Conservation (phyloP, 2,888 invertebrate species). For the Sminthurides aquaticus region DNA sequence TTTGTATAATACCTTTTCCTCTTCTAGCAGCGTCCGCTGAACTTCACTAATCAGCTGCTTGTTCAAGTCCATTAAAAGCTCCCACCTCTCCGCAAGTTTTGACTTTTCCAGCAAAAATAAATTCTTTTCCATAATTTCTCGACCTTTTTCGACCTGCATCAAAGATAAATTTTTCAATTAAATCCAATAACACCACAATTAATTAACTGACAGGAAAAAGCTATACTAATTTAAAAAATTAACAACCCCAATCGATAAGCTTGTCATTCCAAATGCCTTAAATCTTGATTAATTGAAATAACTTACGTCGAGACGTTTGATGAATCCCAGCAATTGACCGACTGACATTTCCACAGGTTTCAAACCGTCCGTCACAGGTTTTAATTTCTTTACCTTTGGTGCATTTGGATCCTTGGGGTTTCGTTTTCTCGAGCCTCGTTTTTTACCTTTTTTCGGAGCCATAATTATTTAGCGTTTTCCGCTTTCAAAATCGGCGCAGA, state of each 20-base stretch:
- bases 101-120: slow-evolving; percentile 10
- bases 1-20: neutral
- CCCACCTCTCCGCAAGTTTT: slow-evolving; percentile 9
- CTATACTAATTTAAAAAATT: too few relatives aligned
- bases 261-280: too few relatives aligned
- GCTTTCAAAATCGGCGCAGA: too few relatives aligned
- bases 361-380: slow-evolving; percentile 7
- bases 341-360: slow-evolving; percentile 4
- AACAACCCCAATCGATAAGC: too few relatives aligned
- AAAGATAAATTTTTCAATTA: neutral
- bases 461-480: neutral
- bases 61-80: neutral
- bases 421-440: neutral
- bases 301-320: slow-evolving; percentile 7
- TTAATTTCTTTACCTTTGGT: neutral
- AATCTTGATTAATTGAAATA: too few relatives aligned
- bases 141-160: slow-evolving; percentile 2
- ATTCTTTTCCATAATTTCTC: neutral
- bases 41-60: slow-evolving; percentile 8
- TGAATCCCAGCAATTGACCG: slow-evolving; percentile 8
- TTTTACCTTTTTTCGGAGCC: neutral
- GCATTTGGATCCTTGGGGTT: neutral
- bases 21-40: neutral
- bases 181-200: too few relatives aligned
- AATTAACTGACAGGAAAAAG: too few relatives aligned